Conservation (phyloP, 2,113 vertebrate genomes). For the Parotia lawesii region DNA sequence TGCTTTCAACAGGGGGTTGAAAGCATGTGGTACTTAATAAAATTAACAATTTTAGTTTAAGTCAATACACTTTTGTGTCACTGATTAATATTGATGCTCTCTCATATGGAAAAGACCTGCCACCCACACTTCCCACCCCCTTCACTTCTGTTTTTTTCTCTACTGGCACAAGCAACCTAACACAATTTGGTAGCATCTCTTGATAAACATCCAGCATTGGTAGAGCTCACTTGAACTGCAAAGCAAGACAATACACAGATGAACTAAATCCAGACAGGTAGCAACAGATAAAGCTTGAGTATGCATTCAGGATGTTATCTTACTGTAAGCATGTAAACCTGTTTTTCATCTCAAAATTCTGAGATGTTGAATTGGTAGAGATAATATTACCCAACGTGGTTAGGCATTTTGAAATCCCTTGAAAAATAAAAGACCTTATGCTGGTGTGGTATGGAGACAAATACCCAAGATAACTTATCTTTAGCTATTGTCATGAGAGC, state of each 20-base stretch:
- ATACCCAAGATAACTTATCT: slow-evolving; percentile 20
- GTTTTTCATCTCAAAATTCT: slow-evolving; percentile 18
- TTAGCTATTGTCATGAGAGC: neutral
- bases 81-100: neutral
- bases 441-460: neutral
- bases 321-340: slow-evolving; percentile 8
- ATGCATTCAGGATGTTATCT: slow-evolving; percentile 48
- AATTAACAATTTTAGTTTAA: neutral
- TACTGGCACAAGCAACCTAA: neutral
- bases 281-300: slow-evolving; percentile 20
- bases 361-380: neutral
- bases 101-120: neutral
- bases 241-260: slow-evolving; percentile 26
- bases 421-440: neutral
- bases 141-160: neutral
- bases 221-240: neutral
- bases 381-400: neutral
- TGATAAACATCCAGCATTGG: neutral
- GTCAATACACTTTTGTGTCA: neutral
- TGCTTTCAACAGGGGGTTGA: neutral
- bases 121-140: neutral
- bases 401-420: slow-evolving; percentile 35
- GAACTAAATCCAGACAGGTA: neutral
- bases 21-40: neutral
- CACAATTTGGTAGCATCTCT: neutral